Evolutionary conservation across 2,888 invertebrate species (phyloP).

Genomic region (Rhamphomyia laevipes): DNA sequence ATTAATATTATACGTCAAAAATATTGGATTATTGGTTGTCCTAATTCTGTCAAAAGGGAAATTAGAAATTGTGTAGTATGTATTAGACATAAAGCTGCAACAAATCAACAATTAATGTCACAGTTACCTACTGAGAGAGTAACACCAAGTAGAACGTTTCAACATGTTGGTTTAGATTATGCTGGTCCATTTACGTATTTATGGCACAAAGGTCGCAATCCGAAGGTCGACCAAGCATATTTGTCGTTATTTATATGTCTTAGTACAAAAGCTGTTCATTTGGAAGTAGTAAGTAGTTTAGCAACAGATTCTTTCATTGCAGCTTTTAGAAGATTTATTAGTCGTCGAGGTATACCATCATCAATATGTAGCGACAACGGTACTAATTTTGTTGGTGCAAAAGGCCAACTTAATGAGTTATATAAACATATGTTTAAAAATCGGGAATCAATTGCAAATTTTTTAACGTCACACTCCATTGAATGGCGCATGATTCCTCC

Average conservation of each 20-base stretch:
- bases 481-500: conserved; percentile 13
- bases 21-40: neutral
- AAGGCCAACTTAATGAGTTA: neutral
- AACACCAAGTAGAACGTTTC: no score
- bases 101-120: neutral
- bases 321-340: neutral
- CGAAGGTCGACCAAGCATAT: no score
- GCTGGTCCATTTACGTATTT: no score
- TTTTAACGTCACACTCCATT: neutral
- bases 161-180: no score
- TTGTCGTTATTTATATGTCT: neutral
- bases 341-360: neutral
- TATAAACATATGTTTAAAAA: neutral
- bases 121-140: no score
- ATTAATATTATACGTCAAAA: neutral
- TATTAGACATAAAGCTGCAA: neutral
- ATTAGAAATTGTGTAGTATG: neutral
- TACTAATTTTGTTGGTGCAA: no score
- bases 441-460: neutral
- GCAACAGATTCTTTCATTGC: neutral
- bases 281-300: neutral
- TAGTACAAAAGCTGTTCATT: neutral
- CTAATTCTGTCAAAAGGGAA: neutral
- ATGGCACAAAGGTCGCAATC: no score
- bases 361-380: neutral